Conservation (phyloP, 2,888 invertebrate species). For the Callimorpha dominula region DNA sequence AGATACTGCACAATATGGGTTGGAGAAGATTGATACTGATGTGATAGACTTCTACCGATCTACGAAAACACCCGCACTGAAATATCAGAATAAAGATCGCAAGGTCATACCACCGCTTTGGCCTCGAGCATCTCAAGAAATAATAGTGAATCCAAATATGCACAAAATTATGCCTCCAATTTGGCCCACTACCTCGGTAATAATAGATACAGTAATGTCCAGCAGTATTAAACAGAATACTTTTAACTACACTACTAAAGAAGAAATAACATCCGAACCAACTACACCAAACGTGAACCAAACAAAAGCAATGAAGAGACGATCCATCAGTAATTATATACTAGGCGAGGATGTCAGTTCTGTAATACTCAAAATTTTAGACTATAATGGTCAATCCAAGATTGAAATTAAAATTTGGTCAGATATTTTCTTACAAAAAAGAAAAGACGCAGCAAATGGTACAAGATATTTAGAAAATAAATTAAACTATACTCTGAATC, state of each 20-base stretch:
- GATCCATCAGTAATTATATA: slow-evolving; percentile 52
- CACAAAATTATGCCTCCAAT: slow-evolving; percentile 21
- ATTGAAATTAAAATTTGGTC: slow-evolving; percentile 64
- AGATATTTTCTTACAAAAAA: slow-evolving; percentile 26
- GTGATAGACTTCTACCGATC: slow-evolving; percentile 17
- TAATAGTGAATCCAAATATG: slow-evolving; percentile 15
- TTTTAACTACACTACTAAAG: neutral
- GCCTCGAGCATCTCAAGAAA: slow-evolving; percentile 13
- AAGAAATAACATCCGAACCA: neutral
- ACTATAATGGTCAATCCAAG: slow-evolving; percentile 52
- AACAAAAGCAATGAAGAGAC: slow-evolving; percentile 51
- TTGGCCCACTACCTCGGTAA: slow-evolving; percentile 7
- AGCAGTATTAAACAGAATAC: neutral
- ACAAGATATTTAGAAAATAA: slow-evolving; percentile 18
- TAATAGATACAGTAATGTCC: neutral
- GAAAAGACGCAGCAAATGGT: slow-evolving; percentile 18
- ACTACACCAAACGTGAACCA: slow-evolving; percentile 7
- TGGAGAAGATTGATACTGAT: slow-evolving; percentile 27
- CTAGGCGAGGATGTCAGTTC: slow-evolving; percentile 34
- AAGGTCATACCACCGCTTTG: slow-evolving; percentile 22
- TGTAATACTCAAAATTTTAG: slow-evolving; percentile 62
- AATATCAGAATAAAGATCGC: slow-evolving; percentile 5
- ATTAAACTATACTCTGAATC: slow-evolving; percentile 15
- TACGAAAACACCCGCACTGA: neutral
- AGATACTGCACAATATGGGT: slow-evolving; percentile 29